Evolutionary conservation across 2,888 invertebrate species (phyloP), one percentile per base, ranked within the genome.

Genomic region (Lysandra bellargus): DNA sequence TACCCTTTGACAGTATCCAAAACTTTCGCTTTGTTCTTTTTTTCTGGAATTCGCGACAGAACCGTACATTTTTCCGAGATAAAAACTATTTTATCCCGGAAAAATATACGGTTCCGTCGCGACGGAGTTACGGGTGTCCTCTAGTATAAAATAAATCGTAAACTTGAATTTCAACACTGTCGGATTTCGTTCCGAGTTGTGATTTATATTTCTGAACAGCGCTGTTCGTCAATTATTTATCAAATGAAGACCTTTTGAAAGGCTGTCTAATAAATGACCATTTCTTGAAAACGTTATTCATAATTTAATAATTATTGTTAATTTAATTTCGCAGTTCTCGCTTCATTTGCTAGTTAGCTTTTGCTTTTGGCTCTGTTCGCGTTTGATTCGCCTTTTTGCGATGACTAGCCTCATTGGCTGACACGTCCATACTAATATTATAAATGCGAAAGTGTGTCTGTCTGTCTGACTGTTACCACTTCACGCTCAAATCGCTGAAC

Each of bases 281-380:
- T 33, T 69, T 33, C 69, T 37, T 5, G 33, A 37, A 69, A 69
- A 69, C 37, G 33, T 33, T 69, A 37, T 69, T 69, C 5, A 69
- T 69, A 69, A 69, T 5, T 69, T 37, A 69, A 69, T 69, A 69
- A 69, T 69, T 33, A 69, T 69, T 69, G 33, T 69, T 69, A 69
- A 69, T 69, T 69, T 37, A 14, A 69, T 69, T 37, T 69, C 12
- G 30, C 69, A 37, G 69, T 5, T 33, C 33, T 5, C 17, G 30
- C 69, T 69, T 37, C 33, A 14, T 37, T 69, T 14, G 5, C 33
- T 69, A 64, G 64, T 12, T 69, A 69, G 64, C 33, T 33, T 69
- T 69, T 69, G 33, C 23, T 30, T 30, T 12, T 30, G 69, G 5
- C 14, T 69, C 14, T 69, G 14, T 14, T 30, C 33, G 69, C 14